Base-by-base conservation (phyloP, 2,888 invertebrate genomes). In the Himalopsyche kuldschensis region DNA sequence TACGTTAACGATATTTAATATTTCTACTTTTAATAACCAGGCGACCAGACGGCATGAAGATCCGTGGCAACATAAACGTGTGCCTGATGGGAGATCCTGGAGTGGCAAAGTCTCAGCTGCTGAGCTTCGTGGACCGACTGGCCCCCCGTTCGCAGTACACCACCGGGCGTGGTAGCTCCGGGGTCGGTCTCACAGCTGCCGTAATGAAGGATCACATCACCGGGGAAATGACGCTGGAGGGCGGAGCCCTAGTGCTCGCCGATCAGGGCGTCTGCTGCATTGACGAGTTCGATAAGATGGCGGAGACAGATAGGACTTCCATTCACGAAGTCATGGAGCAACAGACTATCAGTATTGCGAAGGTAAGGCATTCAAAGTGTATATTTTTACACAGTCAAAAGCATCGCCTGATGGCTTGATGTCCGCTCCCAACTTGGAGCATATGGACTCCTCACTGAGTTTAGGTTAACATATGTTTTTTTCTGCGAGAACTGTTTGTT, bases 251-350 rank as follows among this genome's bases (percentile, higher is more conserved):
- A 46, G 99, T 99, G 48, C 90, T 99, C 86, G 98, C 99, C 0
- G 99, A 99, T 91, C 96, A 97, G 89, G 99, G 99, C 80, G 96
- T 98, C 83, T 99, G 99, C 90, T 99, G 99, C 90, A 99, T 99
- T 89, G 99, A 99, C 90, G 99, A 99, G 92, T 99, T 99, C 90
- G 99, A 99, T 91, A 99, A 99, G 92, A 99, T 99, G 99, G 97
- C 98, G 78, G 99, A 99, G 87, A 90, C 91, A 69, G 99, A 99
- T 90, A 94, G 98, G 88, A 98, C 98, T 0, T 97, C 98, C 82
- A 98, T 99, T 87, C 98, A 99, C 90, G 98, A 99, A 92, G 98
- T 98, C 63, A 98, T 98, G 98, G 99, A 99, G 91, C 99, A 99
- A 88, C 99, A 99, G 91, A 99, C 99, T 17, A 99, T 99, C 87